phyloP scores from a whole-genome alignment of 2,888 invertebrate species.

The Dynastes hyllus region DNA sequence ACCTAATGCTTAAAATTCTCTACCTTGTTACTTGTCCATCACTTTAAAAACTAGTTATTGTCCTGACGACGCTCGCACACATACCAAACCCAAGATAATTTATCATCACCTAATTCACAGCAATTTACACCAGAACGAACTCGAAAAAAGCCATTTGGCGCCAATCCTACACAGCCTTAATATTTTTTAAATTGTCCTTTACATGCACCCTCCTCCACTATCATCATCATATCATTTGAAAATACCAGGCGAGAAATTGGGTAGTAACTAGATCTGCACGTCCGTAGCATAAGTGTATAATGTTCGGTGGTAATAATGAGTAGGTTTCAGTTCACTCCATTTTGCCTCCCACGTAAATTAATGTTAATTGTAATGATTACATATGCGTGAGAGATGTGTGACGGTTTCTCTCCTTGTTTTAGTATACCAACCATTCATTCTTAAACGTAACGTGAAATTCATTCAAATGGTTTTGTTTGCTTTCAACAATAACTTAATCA shows the following conservation, averaged over 20 bases:
- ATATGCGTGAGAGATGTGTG: conserved; percentile 13
- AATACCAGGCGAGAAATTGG: background rate
- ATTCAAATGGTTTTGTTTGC: background rate
- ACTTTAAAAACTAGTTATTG: too few species aligned
- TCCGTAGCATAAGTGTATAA: background rate
- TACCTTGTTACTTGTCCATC: too few species aligned
- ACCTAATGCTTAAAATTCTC: too few species aligned
- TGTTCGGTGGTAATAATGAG: conserved; percentile 29
- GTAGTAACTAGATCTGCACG: conserved; percentile 6
- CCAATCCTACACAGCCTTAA: background rate
- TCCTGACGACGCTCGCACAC: too few species aligned
- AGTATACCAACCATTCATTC: background rate
- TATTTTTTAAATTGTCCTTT: conserved; percentile 12
- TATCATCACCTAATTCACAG: too few species aligned
- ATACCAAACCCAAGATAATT: too few species aligned
- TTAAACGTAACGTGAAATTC: background rate
- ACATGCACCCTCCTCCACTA: background rate
- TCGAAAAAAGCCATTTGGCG: background rate
- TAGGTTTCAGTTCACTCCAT: conserved; percentile 27
- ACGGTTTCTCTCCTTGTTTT: conserved; percentile 16
- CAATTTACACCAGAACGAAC: too few species aligned
- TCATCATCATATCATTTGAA: background rate
- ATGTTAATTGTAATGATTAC: conserved; percentile 47
- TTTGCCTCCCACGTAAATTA: conserved; percentile 50
- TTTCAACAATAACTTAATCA: background rate